Conservation (phyloP, 2,888 invertebrate genomes). For the Dichetophora obliterata region DNA sequence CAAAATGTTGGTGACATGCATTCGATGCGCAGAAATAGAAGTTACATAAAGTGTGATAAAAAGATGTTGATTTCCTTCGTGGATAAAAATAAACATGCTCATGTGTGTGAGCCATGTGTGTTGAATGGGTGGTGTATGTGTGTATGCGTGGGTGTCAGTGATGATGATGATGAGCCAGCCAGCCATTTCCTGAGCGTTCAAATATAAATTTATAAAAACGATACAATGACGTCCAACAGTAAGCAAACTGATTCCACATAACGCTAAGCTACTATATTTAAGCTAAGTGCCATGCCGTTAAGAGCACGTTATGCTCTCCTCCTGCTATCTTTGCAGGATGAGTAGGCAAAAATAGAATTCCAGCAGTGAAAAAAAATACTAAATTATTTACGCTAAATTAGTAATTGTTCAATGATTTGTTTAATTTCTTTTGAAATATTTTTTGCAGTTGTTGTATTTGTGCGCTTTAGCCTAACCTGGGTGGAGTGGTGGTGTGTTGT, state of each 20-base stretch:
- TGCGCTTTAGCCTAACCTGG: too few relatives aligned
- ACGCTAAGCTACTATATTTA: too few relatives aligned
- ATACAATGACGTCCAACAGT: too few relatives aligned
- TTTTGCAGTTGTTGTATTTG: not conserved
- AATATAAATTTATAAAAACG: too few relatives aligned
- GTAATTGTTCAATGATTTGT: constrained; percentile 65
- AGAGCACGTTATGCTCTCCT: too few relatives aligned
- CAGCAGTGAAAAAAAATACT: not conserved
- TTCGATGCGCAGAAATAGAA: not conserved
- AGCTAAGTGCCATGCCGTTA: too few relatives aligned
- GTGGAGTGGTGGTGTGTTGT: too few relatives aligned
- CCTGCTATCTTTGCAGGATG: too few relatives aligned
- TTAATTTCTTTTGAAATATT: not conserved
- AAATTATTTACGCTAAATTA: constrained; percentile 66
- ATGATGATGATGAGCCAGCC: not conserved
- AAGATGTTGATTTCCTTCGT: too few relatives aligned
- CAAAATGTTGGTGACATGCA: not conserved
- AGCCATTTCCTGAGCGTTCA: not conserved
- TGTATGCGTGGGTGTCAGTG: not conserved
- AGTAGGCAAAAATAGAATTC: too few relatives aligned
- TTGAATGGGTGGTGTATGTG: too few relatives aligned
- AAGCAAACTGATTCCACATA: too few relatives aligned
- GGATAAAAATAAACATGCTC: not conserved
- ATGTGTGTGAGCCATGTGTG: not conserved
- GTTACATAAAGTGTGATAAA: not conserved